phyloP scores from a whole-genome alignment of 2,888 invertebrate species.

The Nebria brevicollis region DNA sequence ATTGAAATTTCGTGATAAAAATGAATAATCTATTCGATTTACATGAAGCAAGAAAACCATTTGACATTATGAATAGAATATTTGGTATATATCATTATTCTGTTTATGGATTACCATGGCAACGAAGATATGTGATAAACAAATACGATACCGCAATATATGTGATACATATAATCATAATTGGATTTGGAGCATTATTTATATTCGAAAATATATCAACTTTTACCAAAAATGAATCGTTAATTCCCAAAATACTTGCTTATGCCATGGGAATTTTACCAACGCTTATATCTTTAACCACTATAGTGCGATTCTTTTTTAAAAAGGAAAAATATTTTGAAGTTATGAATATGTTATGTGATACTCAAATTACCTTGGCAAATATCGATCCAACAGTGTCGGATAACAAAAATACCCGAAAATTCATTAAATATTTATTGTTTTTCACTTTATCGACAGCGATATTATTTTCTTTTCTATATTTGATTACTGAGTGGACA shows the following conservation, averaged over 20 bases:
- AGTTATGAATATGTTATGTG: constrained; percentile 1
- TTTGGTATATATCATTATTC: constrained; percentile 3
- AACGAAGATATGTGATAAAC: neutral
- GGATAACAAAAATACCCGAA: constrained; percentile 14
- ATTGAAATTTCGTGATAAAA: neutral
- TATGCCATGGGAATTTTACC: neutral
- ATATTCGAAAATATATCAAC: neutral
- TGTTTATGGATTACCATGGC: constrained; percentile 10
- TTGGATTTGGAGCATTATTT: neutral
- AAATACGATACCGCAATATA: constrained; percentile 9
- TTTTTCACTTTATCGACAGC: neutral
- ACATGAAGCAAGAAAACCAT: neutral
- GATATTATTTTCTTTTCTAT: neutral
- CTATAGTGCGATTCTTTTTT: neutral
- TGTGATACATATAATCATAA: constrained; percentile 4
- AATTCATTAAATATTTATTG: neutral
- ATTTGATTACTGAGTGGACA: neutral
- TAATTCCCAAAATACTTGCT: neutral
- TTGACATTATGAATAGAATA: neutral
- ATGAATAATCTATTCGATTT: neutral
- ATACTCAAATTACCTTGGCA: neutral
- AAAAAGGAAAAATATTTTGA: constrained; percentile 15
- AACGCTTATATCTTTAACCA: neutral
- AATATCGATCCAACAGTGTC: neutral
- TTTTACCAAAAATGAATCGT: neutral